Evolutionary conservation across 1,140 invertebrate genomes (phyloP), one percentile per base, ranked within the genome.

Genomic region (Cecropterus lyciades): DNA sequence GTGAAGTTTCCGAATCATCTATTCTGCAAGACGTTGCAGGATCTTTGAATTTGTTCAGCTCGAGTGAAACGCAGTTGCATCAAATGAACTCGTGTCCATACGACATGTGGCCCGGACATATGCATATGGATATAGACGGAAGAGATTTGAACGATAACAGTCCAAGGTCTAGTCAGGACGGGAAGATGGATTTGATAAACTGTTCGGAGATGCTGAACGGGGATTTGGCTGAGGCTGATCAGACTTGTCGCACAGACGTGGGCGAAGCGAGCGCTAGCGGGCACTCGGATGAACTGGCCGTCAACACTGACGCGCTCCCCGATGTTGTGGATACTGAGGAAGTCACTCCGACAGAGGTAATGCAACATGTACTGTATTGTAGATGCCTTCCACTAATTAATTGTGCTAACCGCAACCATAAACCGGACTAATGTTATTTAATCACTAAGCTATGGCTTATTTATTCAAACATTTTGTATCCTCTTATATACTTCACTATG

Each of bases 311-410:
- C 42, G 71, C 78, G 13, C 73, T 92, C 24, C 92, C 92, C 0
- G 92, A 93, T 68, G 90, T 92, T 45, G 91, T 93, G 3, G 92
- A 93, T 72, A 91, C 89, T 11, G 92, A 93, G 27, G 92, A 93
- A 72, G 86, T 89, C 48, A 92, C 92, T 11, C 91, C 92, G 7
- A 91, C 92, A 64, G 92, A 93, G 91, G 92, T 92, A 92, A 91
- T 91, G 76, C 85, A 80, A 84, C 85, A 90, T 27, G 72, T 85
- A 70, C 75, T 91, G 55, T 89, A 90, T 70, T 92, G 85, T 89
- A 89, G 84, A 84, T 92, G 87, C 67, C 79, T 92, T 46, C 84
- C 87, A 48, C 70, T 89, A 64, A 89, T 89, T 42, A 89, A 86
- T 69, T 91, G 84, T 76, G 64, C 81, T 83, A 85, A 84, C 57